Conservation (phyloP, 2,888 invertebrate genomes). For the Synergus gifuensis region DNA sequence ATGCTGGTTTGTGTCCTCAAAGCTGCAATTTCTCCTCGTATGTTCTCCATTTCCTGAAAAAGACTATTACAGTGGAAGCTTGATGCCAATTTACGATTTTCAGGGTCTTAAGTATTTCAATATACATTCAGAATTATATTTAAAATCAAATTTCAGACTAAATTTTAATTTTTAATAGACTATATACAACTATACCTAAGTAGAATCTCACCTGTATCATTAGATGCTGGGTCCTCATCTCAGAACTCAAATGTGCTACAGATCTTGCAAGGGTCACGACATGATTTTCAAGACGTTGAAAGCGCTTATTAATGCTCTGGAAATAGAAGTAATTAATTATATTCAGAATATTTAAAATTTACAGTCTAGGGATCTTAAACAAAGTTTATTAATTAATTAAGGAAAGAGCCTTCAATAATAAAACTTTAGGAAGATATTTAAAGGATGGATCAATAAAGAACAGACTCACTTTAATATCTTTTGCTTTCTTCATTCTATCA, state of each 20-base stretch:
- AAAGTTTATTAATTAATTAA: too few species aligned
- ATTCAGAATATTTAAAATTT: too few species aligned
- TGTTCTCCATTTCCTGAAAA: constrained; percentile 89
- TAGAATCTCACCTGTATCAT: constrained; percentile 83
- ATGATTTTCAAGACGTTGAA: constrained; percentile 93
- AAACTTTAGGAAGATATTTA: too few species aligned
- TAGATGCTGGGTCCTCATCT: constrained; percentile 93
- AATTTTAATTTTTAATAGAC: background rate
- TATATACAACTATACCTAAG: background rate
- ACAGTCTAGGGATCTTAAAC: too few species aligned
- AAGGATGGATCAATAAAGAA: background rate
- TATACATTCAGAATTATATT: background rate
- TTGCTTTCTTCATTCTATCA: constrained; percentile 85
- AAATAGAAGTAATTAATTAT: constrained; percentile 21
- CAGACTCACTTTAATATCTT: constrained; percentile 82
- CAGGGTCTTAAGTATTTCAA: too few species aligned
- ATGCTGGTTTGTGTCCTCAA: constrained; percentile 84
- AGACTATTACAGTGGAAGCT: constrained; percentile 63
- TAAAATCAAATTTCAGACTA: background rate
- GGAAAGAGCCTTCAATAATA: too few species aligned
- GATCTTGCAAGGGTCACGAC: constrained; percentile 94
- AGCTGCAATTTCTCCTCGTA: constrained; percentile 89
- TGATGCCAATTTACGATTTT: constrained; percentile 52
- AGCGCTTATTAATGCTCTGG: constrained; percentile 90
- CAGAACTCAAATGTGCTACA: constrained; percentile 93